Base-by-base conservation (phyloP, 2,888 invertebrate genomes). In the Sminthurides aquaticus region DNA sequence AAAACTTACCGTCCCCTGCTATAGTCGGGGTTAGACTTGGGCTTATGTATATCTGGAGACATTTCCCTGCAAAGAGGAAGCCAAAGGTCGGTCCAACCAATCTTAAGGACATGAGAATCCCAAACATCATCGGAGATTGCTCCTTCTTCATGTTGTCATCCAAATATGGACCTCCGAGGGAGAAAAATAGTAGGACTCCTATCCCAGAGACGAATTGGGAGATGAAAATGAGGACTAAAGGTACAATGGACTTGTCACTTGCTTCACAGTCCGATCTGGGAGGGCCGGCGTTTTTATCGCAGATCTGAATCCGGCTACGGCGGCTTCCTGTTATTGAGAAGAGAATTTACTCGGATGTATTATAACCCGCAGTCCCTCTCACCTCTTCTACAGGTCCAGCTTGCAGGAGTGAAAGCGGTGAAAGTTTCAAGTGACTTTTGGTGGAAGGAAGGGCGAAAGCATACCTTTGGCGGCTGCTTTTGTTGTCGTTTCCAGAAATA, bases 161-260 rank as follows among this genome's bases (percentile, higher is more conserved):
- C 72, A 87, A 77, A 76, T 87, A 87, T 0, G 86, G 84, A 76
- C 86, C 84, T 1, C 87, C 86, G 49, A 87, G 78, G 1, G 85
- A 83, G 76, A 83, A 86, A 76, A 86, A 86, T 28, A 87, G 76
- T 1, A 86, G 84, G 65, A 85, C 85, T 24, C 87, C 86, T 64
- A 87, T 83, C 18, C 87, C 87, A 56, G 86, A 82, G 49, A 87
- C 82, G 75, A 87, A 86, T 77, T 87, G 86, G 0, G 87, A 87
- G 52, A 86, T 75, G 74, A 87, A 85, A 68, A 87, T 83, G 28
- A 86, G 77, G 11, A 85, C 76, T 52, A 85, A 77, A 0, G 86
- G 85, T n/a, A 84, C 77, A 34, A 83, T 79, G 22, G 81, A 80
- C 54, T 80, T 76, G 54, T 75, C 73, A 18, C 76, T 74, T 18